Percentiles rank a stretch among this genome's conserved stretches.
Evolutionary conservation across 1,140 invertebrate species (phyloP).

Genomic region (Hyphantria cunea): DNA sequence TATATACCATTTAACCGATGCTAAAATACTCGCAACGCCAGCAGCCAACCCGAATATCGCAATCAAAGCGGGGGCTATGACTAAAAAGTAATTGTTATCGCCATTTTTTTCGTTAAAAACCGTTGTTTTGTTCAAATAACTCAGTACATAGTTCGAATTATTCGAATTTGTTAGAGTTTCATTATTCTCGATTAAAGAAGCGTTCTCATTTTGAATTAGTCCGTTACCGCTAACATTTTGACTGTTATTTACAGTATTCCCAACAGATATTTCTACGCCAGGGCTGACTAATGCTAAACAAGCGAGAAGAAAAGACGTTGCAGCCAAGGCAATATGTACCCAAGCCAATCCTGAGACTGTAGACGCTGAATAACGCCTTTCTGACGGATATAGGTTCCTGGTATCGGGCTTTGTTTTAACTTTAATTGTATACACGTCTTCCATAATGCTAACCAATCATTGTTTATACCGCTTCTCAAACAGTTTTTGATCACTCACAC

Average conservation of each 20-base stretch:
- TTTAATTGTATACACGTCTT: slow-evolving; percentile 86
- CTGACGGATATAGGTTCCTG: slow-evolving; percentile 83
- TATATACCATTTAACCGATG: slow-evolving; percentile 85
- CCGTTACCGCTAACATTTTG: not conserved
- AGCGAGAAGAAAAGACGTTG: slow-evolving; percentile 80
- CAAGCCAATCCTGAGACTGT: slow-evolving; percentile 85
- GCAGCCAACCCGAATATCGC: slow-evolving; percentile 80
- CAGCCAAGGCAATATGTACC: slow-evolving; percentile 82
- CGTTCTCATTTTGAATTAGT: not conserved
- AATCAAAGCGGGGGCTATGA: slow-evolving; percentile 74
- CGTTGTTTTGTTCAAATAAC: slow-evolving; percentile 31
- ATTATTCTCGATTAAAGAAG: slow-evolving; percentile 6
- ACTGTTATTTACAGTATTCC: not conserved
- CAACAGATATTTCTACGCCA: slow-evolving; percentile 28
- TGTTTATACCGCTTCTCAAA: slow-evolving; percentile 27
- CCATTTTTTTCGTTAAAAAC: slow-evolving; percentile 41
- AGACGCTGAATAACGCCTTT: slow-evolving; percentile 85
- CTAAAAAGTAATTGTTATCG: slow-evolving; percentile 51
- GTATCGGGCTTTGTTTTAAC: slow-evolving; percentile 84
- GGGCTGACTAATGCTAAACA: slow-evolving; percentile 79
- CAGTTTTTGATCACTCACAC: slow-evolving; percentile 5
- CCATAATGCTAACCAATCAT: slow-evolving; percentile 77
- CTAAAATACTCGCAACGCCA: slow-evolving; percentile 82
- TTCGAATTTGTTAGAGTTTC: slow-evolving; percentile 15
- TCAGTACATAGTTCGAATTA: slow-evolving; percentile 13